Base-by-base conservation (phyloP, 1,140 invertebrate genomes). In the Trichonephila clavipes region DNA sequence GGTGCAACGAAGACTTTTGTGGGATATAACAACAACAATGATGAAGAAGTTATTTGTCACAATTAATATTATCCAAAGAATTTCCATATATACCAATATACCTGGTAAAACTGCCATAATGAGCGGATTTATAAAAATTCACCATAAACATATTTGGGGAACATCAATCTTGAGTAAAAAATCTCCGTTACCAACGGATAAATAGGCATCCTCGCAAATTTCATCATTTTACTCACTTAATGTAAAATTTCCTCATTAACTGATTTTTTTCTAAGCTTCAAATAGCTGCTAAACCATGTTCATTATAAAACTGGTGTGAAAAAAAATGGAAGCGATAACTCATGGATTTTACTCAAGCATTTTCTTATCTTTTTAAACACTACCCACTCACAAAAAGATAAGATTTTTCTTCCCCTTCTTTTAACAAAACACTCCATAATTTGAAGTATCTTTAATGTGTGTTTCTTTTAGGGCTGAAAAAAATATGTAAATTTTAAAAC, bases 41-140 rank as follows among this genome's bases (percentile, higher is more conserved):
- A 62, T 44, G 7, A 62, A 88, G 2, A 51, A 40, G 10, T 88
- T 88, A 58, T 88, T 88, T 6, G 40, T 88, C 12, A 88, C 21
- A 51, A 88, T 88, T n/a, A 88, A 44, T 61, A 88, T 44, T 40
- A 88, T 69, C 87, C 87, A 88, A 10, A 88, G 18, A n/a, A 44
- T 88, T 51, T 88, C 87, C 16, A 44, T 88, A 21, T 69, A 66
- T 18, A 88, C 4, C n/a, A 88, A 88, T 44, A 24, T 69, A 12
- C 69, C 64, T 16, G 87, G n/a, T 66, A 88, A 18, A 40, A 88
- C 44, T 18, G 21, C n/a, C 87, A 88, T 88, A 44, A 14, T 28
- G 21, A n/a, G n/a, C 12, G 64, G 28, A 10, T 51, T 51, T 51
- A 51, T 51, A 51, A 51, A 7, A 51, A 51, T 51, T 51, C 51